A percentile compares a stretch with the other conserved stretches of the same genome.
Conservation (phyloP, 2,113 vertebrate genomes). For the Salvator merianae region DNA sequence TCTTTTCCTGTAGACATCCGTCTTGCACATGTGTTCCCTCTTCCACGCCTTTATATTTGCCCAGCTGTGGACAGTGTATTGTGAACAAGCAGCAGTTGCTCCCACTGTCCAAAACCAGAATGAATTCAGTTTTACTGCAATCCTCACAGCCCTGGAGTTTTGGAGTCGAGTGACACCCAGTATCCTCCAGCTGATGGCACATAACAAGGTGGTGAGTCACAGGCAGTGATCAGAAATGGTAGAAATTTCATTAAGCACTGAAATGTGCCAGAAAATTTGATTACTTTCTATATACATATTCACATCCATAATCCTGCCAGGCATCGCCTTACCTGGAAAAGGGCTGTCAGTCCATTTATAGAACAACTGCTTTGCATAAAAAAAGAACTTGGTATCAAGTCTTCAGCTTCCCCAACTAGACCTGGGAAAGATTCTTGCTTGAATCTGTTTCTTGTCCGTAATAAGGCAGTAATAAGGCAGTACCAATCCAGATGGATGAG, state of each 20-base stretch:
- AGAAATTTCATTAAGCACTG: background rate
- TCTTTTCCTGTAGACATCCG: constrained; percentile 86
- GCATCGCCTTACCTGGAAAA: background rate
- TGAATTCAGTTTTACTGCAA: constrained; percentile 92
- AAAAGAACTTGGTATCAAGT: background rate
- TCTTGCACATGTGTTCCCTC: constrained; percentile 98
- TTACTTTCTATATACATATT: background rate
- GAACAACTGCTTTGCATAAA: background rate
- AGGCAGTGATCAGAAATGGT: background rate
- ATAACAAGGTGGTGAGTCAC: constrained; percentile 95
- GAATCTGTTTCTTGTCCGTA: background rate
- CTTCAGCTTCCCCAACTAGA: background rate
- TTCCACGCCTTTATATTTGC: constrained; percentile 99
- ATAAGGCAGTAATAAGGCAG: background rate
- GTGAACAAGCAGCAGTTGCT: constrained; percentile 92
- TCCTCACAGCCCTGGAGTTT: constrained; percentile 96
- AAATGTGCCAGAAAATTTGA: too few relatives aligned
- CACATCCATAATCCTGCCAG: background rate
- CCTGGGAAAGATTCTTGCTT: background rate
- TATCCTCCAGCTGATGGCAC: constrained; percentile 98
- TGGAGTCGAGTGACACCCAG: constrained; percentile 98
- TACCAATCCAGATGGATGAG: background rate
- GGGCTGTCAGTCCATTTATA: background rate
- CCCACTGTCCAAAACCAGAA: constrained; percentile 91
- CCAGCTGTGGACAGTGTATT: constrained; percentile 98